phyloP scores from a whole-genome alignment of 2,888 invertebrate species.

The Zygaena filipendulae region DNA sequence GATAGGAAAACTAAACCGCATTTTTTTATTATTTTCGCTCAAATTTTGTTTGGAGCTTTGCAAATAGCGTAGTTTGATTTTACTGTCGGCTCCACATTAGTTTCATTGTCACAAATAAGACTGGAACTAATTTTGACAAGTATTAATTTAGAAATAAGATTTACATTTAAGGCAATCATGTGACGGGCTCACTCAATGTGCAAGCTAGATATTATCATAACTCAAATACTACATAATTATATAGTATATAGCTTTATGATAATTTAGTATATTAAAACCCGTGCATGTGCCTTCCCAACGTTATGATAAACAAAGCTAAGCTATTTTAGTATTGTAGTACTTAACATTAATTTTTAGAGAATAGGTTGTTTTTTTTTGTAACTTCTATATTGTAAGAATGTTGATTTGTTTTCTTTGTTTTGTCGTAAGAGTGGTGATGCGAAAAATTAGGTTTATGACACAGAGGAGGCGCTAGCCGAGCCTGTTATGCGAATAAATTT shows the following conservation, averaged over 20 bases:
- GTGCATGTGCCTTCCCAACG: background rate
- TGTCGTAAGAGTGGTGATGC: constrained; percentile 17
- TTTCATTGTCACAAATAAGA: constrained; percentile 18
- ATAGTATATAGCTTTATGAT: background rate
- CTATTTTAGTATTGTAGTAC: background rate
- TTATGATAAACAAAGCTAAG: background rate
- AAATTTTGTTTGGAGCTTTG: too few species aligned
- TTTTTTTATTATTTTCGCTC: too few species aligned
- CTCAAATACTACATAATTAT: background rate
- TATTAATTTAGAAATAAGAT: constrained; percentile 22
- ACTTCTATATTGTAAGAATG: background rate
- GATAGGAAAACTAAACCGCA: too few species aligned
- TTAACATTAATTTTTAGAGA: constrained; percentile 19
- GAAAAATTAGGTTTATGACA: too few species aligned
- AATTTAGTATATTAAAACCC: too few species aligned
- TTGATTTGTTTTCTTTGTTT: constrained; percentile 23
- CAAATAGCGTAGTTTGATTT: too few species aligned
- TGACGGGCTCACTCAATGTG: too few species aligned
- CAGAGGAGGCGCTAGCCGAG: too few species aligned
- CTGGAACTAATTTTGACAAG: constrained; percentile 30
- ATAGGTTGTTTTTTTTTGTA: background rate
- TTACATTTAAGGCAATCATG: too few species aligned
- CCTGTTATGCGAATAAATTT: constrained; percentile 10
- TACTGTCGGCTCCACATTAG: constrained; percentile 7
- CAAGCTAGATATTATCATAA: background rate